Percentiles rank a stretch among this genome's conserved stretches.
These are phyloP conservation scores for Poeciliopsis paucimaculata DNA, from an alignment of 2,797 vertebrate species.

Conservation along the genomic window DNA sequence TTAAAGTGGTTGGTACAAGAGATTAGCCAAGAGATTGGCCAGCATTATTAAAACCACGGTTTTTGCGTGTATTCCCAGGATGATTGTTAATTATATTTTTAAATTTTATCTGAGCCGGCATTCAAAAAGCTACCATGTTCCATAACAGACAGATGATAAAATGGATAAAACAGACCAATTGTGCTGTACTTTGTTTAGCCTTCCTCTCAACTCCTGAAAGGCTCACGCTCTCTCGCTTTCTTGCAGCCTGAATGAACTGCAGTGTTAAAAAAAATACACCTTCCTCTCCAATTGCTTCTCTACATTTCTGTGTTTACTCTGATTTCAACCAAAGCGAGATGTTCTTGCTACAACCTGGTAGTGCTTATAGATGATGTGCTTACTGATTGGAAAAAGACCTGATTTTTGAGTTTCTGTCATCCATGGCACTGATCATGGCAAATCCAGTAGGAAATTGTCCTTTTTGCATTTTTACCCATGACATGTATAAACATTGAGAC, in stretches of 20 bases:
- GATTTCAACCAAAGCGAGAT: neutral
- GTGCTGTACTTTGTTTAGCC: neutral
- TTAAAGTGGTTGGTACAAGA: neutral
- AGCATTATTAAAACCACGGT: neutral
- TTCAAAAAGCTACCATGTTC: neutral
- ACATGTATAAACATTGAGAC: neutral
- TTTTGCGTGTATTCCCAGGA: neutral
- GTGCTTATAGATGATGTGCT: neutral
- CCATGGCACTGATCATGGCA: neutral
- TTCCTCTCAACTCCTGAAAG: neutral
- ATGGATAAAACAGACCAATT: neutral
- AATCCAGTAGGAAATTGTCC: neutral
- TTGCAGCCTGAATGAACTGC: neutral
- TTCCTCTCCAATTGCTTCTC: neutral
- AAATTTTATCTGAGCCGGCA: neutral
- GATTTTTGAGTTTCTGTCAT: neutral
- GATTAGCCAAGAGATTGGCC: neutral
- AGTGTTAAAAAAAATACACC: neutral
- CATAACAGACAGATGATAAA: neutral
- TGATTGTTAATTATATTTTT: neutral
- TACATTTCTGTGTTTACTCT: neutral
- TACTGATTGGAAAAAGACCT: neutral
- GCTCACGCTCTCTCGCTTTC: neutral
- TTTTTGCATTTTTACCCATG: neutral
- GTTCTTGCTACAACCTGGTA: neutral